Base-by-base conservation (phyloP, 2,797 vertebrate genomes). In the Apodemus agrarius region DNA sequence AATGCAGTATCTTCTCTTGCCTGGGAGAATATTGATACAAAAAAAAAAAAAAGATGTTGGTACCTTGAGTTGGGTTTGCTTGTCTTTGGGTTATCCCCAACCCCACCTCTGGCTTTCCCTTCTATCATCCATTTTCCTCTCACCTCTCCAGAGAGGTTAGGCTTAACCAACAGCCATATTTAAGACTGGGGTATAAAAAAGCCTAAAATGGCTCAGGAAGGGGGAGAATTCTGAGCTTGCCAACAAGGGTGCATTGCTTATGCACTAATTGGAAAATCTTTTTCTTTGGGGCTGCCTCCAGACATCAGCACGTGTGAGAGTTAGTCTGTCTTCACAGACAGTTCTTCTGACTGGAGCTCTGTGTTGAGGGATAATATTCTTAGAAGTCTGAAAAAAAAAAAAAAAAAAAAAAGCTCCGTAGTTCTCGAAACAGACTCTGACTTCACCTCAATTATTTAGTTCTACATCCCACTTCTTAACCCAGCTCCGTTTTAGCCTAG, bases 21-120 rank as follows among this genome's bases (percentile, higher is more conserved):
- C 52, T 95, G 34, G 34, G 79, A 96, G 46, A 83, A 93, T 90
- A 87, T 17, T 80, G 31, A 69, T 61, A 78, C 81, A 37, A 61
- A 57, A 72, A 81, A 67, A 82, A 65, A 83, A 63, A 46, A 52
- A 52, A 52, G 52, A 37, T 37, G 21, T 37, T 76, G 17, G 46
- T 83, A 37, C 24, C 31, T 92, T 87, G 65, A 93, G 59, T 84
- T 76, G 7, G 43, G 11, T 78, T 81, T 85, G 34, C 72, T 86
- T 86, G 86, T 46, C 46, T 75, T 11, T 5, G 79, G 72, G 65
- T 63, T 61, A 12, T 83, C 57, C n/a, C 57, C 57, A 74, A 26
- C n/a, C n/a, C 79, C 29, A 61, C 6, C 19, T 59, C 16, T 1
- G 1, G 46, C 17, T 67, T 76, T 89, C 52, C 61, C 34, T 72